Evolutionary conservation across 2,888 invertebrate genomes (phyloP), one percentile per base, ranked within the genome.

Genomic region (Caenorhabditis sp.): DNA sequence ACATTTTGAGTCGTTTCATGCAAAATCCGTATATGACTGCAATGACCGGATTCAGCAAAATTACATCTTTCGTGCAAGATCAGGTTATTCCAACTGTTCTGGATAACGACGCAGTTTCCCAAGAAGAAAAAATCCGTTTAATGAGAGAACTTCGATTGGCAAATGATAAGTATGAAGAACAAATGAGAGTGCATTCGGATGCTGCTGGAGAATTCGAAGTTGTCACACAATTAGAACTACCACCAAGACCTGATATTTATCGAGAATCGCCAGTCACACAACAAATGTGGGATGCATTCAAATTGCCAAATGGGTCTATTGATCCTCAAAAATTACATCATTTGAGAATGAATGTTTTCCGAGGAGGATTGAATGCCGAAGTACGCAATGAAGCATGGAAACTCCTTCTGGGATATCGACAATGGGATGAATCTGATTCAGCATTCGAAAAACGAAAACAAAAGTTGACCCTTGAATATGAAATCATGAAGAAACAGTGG

Each of bases 311-410:
- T 73, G 96, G 96, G 0, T 91, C 92, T 87, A 91, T 97, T 87
- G 91, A 93, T 51, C 61, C 60, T 19, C 55, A 63, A 0, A 92
- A 95, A 87, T 91, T 93, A 0, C 92, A 93, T 10, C 91, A 92
- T 8, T 91, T 96, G 0, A 93, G 37, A 88, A 92, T 93, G 85
- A 92, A 93, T 58, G 93, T 99, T 1, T 82, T 82, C 65, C 65
- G 82, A 27, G 79, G 81, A 43, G 77, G 85, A 55, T 26, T 85
- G n/a, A 77, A 70, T 24, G 68, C 76, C 8, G 78, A 81, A 19
- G 90, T 95, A 74, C 90, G 95, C 19, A 90, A 91, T 19, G 93
- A 93, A 83, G 94, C 95, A 0, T 99, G 97, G 97, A 97, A 96
- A 88, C 97, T 93, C 88, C 91, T 99, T 3, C 90, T 99, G 0